These are phyloP conservation scores for Drosophila sturtevanti DNA, from an alignment of 1,140 invertebrate species.

Conservation along the genomic window DNA sequence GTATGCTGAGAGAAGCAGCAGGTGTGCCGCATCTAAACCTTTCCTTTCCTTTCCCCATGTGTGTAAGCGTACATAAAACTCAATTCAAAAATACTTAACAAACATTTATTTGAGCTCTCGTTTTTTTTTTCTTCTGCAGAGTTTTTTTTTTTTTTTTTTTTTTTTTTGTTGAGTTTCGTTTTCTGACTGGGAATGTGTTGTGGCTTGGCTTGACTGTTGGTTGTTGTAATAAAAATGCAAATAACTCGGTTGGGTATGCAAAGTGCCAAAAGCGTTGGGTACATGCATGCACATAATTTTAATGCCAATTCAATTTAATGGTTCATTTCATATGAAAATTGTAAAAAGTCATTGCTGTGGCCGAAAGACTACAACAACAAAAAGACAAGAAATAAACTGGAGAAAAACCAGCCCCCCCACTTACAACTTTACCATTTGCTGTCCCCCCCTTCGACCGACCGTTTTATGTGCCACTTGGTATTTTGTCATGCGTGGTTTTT, in stretches of 20 bases:
- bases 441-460: background rate
- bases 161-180: slow-evolving; percentile 9
- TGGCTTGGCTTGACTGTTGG: slow-evolving; percentile 28
- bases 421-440: background rate
- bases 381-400: slow-evolving; percentile 15
- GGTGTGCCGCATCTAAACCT: slow-evolving; percentile 55
- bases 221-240: slow-evolving; percentile 81
- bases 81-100: slow-evolving; percentile 81
- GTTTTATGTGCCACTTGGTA: slow-evolving; percentile 62
- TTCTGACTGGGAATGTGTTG: slow-evolving; percentile 38
- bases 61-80: slow-evolving; percentile 55
- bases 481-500: slow-evolving; percentile 78
- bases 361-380: slow-evolving; percentile 56
- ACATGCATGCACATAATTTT: slow-evolving; percentile 71
- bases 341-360: slow-evolving; percentile 79
- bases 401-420: slow-evolving; percentile 20
- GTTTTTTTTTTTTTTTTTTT: slow-evolving; percentile 26
- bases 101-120: slow-evolving; percentile 73
- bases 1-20: slow-evolving; percentile 61
- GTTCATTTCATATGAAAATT: slow-evolving; percentile 82
- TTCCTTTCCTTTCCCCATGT: slow-evolving; percentile 25
- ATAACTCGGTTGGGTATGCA: slow-evolving; percentile 76
- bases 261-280: slow-evolving; percentile 69
- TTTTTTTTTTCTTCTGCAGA: slow-evolving; percentile 26
- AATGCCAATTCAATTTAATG: slow-evolving; percentile 82